phyloP scores from a whole-genome alignment of 2,113 vertebrate species.

The Melospiza melodia region DNA sequence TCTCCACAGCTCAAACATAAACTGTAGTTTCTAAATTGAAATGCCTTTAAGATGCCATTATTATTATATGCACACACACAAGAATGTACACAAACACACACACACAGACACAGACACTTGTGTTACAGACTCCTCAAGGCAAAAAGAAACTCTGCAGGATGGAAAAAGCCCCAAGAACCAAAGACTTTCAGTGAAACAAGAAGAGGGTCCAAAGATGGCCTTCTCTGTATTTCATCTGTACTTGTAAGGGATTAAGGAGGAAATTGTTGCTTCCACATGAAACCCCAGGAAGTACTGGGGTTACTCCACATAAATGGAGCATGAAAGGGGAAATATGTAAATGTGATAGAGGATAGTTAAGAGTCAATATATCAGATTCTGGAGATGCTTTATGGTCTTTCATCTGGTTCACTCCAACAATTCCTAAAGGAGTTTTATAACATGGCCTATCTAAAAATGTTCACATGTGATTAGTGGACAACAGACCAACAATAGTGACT shows the following conservation, averaged over 20 bases:
- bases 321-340: not conserved
- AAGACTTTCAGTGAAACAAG: not conserved
- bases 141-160: not conserved
- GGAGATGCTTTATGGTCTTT: not conserved
- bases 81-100: fast-evolving
- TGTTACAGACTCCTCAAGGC: not conserved
- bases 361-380: not conserved
- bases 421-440: not conserved
- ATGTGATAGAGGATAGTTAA: not conserved
- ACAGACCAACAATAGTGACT: not conserved
- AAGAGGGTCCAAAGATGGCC: not conserved
- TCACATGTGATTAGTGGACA: not conserved
- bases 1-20: not conserved
- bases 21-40: not conserved
- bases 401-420: not conserved
- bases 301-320: not conserved
- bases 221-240: not conserved
- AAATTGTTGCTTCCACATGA: not conserved
- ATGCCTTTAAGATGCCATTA: not conserved
- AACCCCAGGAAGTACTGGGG: not conserved
- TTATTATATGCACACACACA: no score
- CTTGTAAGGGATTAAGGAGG: not conserved
- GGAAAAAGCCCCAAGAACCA: not conserved
- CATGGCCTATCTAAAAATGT: not conserved
- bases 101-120: not conserved